A percentile compares a stretch with the other conserved stretches of the same genome.
Conservation (phyloP, 2,888 invertebrate genomes). For the Euspilapteryx auroguttella region DNA sequence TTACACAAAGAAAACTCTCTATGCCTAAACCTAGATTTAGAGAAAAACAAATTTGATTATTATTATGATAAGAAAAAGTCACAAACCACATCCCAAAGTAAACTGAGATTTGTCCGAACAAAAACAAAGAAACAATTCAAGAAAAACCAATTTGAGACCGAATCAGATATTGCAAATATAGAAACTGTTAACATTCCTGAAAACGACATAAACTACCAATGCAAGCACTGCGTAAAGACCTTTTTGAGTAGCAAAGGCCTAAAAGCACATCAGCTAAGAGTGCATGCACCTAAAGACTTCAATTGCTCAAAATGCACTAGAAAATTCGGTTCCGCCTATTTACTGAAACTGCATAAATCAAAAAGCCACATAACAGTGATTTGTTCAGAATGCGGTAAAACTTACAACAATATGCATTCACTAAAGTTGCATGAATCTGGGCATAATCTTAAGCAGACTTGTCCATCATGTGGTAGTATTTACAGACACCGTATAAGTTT, state of each 20-base stretch:
- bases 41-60: too few relatives aligned
- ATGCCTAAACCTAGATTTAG: too few relatives aligned
- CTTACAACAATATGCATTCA: slow-evolving; percentile 12
- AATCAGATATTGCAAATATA: too few relatives aligned
- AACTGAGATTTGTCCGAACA: too few relatives aligned
- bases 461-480: slow-evolving; percentile 16
- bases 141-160: too few relatives aligned
- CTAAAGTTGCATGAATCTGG: slow-evolving; percentile 14
- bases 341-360: slow-evolving; percentile 13
- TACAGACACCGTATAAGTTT: slow-evolving; percentile 15
- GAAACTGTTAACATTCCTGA: too few relatives aligned
- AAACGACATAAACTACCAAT: slow-evolving; percentile 5
- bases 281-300: slow-evolving; percentile 17
- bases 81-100: too few relatives aligned
- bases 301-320: slow-evolving; percentile 15
- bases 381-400: slow-evolving; percentile 19
- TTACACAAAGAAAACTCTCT: too few relatives aligned
- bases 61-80: too few relatives aligned
- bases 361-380: slow-evolving; percentile 11
- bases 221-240: slow-evolving; percentile 13
- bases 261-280: slow-evolving; percentile 13
- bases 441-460: slow-evolving; percentile 12
- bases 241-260: slow-evolving; percentile 11
- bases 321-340: slow-evolving; percentile 12
- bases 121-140: slow-evolving; percentile 8